A percentile compares a stretch with the other conserved stretches of the same genome.
Conservation (phyloP, 1,140 invertebrate species). For the Drosophila rufa region DNA sequence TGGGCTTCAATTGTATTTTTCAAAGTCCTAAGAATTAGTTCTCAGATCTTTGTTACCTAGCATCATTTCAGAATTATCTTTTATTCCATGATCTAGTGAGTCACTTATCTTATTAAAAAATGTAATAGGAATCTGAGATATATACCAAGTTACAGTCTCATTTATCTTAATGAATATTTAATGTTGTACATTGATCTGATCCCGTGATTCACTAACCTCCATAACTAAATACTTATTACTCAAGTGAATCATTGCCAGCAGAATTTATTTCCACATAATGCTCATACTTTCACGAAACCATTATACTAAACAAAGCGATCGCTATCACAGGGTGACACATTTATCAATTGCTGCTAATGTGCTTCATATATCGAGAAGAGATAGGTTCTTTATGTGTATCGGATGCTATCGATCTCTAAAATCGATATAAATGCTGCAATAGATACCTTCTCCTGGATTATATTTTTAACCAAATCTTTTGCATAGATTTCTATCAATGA, state of each 20-base stretch:
- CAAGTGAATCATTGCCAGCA: slow-evolving; percentile 11
- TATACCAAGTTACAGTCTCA: neutral
- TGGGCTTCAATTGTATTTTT: no score
- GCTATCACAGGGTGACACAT: neutral
- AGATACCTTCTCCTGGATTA: neutral
- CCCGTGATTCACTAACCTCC: slow-evolving; percentile 4
- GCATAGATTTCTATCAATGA: no score
- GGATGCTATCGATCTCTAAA: neutral
- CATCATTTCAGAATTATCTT: neutral
- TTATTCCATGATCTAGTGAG: neutral
- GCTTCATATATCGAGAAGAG: no score
- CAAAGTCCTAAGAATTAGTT: neutral
- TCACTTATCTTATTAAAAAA: neutral
- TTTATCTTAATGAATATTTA: slow-evolving; percentile 5
- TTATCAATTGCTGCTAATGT: neutral
- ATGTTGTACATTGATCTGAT: neutral
- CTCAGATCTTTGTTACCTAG: neutral
- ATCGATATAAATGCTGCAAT: neutral
- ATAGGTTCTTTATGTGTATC: neutral
- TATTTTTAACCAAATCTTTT: no score
- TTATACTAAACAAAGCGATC: neutral
- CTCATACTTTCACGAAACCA: neutral
- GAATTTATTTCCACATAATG: neutral
- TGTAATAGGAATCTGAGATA: neutral
- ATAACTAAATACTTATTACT: neutral